A percentile compares a stretch with the other conserved stretches of the same genome.
Conservation (phyloP, 2,113 vertebrate genomes). For the Zootoca vivipara region DNA sequence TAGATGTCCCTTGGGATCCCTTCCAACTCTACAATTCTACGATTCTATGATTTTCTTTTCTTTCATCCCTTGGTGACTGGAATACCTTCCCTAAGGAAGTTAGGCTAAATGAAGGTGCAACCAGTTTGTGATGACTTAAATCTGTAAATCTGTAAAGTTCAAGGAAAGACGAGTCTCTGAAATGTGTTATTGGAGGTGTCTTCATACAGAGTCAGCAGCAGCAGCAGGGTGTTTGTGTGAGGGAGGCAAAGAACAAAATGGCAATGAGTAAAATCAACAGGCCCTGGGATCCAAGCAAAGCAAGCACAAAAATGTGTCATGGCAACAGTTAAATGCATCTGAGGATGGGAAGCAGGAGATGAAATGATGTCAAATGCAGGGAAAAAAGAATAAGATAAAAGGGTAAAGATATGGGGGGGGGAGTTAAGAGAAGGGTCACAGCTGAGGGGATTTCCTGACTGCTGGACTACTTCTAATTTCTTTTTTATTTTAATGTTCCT, state of each 20-base stretch:
- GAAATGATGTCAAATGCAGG: neutral
- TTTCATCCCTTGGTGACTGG: no score
- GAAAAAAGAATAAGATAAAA: neutral
- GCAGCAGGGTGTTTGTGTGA: neutral
- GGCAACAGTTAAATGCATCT: neutral
- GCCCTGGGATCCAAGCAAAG: neutral
- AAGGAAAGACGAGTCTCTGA: neutral
- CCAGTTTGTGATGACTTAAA: no score
- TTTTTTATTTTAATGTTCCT: no score
- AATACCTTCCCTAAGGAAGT: no score
- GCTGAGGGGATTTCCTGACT: neutral
- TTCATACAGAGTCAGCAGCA: neutral
- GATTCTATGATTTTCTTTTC: no score
- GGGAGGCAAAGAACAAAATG: neutral
- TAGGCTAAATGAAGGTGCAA: no score
- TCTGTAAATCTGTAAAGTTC: neutral
- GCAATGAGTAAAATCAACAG: neutral
- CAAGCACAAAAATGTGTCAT: neutral
- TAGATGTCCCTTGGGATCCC: no score
- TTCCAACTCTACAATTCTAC: no score
- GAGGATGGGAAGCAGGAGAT: neutral
- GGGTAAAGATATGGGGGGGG: neutral
- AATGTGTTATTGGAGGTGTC: no score
- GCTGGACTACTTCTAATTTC: no score
- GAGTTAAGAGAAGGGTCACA: neutral